Base-by-base conservation (phyloP, 2,888 invertebrate genomes). In the Caenorhabditis imperialis region DNA sequence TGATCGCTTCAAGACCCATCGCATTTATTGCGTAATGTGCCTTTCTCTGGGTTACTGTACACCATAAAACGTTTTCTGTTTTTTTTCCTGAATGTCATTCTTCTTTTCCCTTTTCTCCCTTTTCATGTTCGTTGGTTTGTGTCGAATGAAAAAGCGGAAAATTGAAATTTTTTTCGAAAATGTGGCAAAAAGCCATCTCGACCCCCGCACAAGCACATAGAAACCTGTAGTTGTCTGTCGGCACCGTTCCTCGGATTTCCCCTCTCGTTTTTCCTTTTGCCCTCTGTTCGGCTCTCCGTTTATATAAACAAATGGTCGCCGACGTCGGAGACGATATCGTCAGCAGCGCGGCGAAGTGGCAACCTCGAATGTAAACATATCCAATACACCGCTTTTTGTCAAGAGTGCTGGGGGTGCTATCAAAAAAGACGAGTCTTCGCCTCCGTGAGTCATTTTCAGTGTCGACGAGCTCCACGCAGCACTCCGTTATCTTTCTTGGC, bases 351-450 rank as follows among this genome's bases (percentile, higher is more conserved):
- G 44, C 8, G 45, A 54, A 55, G 60, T 60, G 60, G 60, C 60
- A 60, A 60, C 60, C 60, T 65, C 65, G 55, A 65, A 65, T 65
- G 65, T 65, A 65, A 65, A 65, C 65, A 65, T 65, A 65, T 65
- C 65, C 65, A 57, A 55, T 65, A 57, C 50, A 55, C 38, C 37
- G 45, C 45, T 44, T 48, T 55, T 57, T 65, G 55, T 50, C 57
- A 48, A 50, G 30, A 30, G 30, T 30, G 30, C n/a, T n/a, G n/a
- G n/a, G n/a, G n/a, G 65, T 65, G 65, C 65, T 57, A 65, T 65
- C 55, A 57, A 65, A 65, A 30, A 45, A 44, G 35, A 35, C 55
- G 35, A 35, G 55, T 33, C 44, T 57, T 6, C 5, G 5, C 16
- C 23, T 23, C 45, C n/a, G 10, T 30, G 30, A 30, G 30, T 30